Conservation (phyloP, 2,797 vertebrate species). For the Chaetodon trifasciatus region DNA sequence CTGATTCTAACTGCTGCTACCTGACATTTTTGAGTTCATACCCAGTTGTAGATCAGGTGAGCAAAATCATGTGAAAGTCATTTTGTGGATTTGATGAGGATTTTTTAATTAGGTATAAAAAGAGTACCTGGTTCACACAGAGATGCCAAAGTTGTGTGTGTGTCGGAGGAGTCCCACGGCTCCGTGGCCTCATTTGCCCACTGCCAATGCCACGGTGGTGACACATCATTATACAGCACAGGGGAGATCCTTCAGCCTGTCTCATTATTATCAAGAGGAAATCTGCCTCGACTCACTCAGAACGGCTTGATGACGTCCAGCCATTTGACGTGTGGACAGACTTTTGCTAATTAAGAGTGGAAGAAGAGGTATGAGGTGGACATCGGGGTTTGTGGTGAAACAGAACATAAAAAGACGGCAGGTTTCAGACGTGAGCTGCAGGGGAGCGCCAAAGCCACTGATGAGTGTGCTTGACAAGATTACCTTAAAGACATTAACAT, state of each 20-base stretch:
- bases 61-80: neutral
- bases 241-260: slow-evolving; percentile 63
- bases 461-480: neutral
- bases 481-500: neutral
- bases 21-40: slow-evolving; percentile 13
- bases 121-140: slow-evolving; percentile 60
- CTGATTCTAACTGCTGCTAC: slow-evolving; percentile 14
- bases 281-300: slow-evolving; percentile 33
- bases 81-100: neutral
- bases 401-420: neutral
- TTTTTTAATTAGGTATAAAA: slow-evolving; percentile 58
- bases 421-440: neutral
- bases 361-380: slow-evolving; percentile 27
- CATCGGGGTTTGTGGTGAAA: neutral
- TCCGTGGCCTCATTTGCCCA: slow-evolving; percentile 42
- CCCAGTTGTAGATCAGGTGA: neutral
- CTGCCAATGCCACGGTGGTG: slow-evolving; percentile 24
- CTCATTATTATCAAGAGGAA: slow-evolving; percentile 70
- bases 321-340: slow-evolving; percentile 35
- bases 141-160: slow-evolving; percentile 18
- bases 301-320: slow-evolving; percentile 11
- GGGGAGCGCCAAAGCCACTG: neutral
- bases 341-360: slow-evolving; percentile 59
- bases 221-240: slow-evolving; percentile 77
- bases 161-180: slow-evolving; percentile 22